Evolutionary conservation across 2,797 vertebrate species (phyloP).

Genomic region (Craterocephalus amniculus): DNA sequence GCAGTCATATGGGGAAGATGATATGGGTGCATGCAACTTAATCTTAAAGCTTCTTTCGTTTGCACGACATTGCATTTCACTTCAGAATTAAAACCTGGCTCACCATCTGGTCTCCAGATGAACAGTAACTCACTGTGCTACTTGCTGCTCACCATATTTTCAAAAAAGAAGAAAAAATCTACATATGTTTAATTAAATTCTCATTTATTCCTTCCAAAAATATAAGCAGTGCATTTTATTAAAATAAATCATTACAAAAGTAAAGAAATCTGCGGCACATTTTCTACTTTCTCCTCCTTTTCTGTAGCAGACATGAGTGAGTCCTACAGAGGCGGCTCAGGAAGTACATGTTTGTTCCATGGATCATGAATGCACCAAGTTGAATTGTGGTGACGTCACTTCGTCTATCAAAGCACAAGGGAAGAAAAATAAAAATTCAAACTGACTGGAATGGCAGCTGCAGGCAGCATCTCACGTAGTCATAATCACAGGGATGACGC

Average conservation of each 20-base stretch:
- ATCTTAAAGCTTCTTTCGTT: neutral
- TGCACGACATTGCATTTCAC: constrained; percentile 15
- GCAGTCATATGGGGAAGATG: neutral
- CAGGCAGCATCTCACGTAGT: constrained; percentile 36
- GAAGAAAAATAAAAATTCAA: constrained; percentile 44
- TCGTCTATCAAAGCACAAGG: constrained; percentile 34
- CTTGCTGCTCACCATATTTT: constrained; percentile 7
- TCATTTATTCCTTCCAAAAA: neutral
- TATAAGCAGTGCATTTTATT: neutral
- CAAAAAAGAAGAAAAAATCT: too few relatives aligned
- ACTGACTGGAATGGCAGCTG: constrained; percentile 42
- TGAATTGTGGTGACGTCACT: constrained; percentile 32
- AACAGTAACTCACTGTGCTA: constrained; percentile 9
- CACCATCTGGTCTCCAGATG: constrained; percentile 28
- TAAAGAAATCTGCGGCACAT: neutral
- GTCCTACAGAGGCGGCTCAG: constrained; percentile 13
- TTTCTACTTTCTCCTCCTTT: neutral
- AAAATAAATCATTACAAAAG: neutral
- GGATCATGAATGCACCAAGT: constrained; percentile 39
- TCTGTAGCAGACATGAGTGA: neutral
- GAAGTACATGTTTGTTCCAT: constrained; percentile 23
- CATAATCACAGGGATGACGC: constrained; percentile 43
- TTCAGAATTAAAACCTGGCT: constrained; percentile 42
- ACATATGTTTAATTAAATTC: too few relatives aligned
- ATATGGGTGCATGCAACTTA: neutral